These are phyloP conservation scores for Phymorhynchus buccinoides DNA, from an alignment of 1,140 invertebrate species.

Conservation along the genomic window DNA sequence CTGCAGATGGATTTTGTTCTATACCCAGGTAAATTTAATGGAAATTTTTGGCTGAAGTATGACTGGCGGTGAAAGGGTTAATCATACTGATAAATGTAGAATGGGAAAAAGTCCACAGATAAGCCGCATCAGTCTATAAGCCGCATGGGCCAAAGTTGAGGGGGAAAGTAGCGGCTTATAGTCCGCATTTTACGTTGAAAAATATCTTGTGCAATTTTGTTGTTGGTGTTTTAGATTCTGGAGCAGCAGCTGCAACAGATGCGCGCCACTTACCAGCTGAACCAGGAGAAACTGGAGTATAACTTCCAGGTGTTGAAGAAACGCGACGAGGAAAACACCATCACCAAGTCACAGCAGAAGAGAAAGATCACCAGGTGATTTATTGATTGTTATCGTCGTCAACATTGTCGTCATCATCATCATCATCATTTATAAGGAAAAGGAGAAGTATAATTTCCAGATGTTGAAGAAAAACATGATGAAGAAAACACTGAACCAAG, in stretches of 20 bases:
- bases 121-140: too few relatives aligned
- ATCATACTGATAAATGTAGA: too few relatives aligned
- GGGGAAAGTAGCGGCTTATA: too few relatives aligned
- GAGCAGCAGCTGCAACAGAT: constrained; percentile 85
- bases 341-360: constrained; percentile 87
- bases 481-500: background rate
- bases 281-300: constrained; percentile 89
- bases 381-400: too few relatives aligned
- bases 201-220: background rate
- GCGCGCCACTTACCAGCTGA: constrained; percentile 82
- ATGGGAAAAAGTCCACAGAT: too few relatives aligned
- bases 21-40: too few relatives aligned
- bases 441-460: too few relatives aligned
- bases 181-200: too few relatives aligned
- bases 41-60: too few relatives aligned
- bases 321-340: constrained; percentile 88
- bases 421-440: background rate
- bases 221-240: constrained; percentile 75
- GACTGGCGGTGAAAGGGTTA: too few relatives aligned
- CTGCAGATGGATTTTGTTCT: too few relatives aligned
- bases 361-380: constrained; percentile 78
- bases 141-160: too few relatives aligned
- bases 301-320: constrained; percentile 88
- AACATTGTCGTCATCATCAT: background rate
- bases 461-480: background rate